Conservation (phyloP, 1,140 invertebrate genomes). For the Trichonephila clavata region DNA sequence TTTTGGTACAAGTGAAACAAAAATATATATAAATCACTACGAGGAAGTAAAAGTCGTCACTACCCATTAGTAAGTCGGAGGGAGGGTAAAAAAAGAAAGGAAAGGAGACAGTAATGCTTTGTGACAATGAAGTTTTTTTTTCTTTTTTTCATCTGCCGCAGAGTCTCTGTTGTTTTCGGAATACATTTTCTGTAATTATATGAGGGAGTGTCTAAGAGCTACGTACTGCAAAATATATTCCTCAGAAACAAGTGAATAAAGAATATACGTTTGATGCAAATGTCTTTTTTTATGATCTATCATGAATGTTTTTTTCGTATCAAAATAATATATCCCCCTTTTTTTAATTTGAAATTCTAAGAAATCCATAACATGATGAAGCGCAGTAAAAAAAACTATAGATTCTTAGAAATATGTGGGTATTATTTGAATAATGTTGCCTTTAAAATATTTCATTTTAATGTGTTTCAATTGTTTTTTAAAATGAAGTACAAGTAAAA, state of each 20-base stretch:
- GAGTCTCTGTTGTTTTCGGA: slow-evolving; percentile 46
- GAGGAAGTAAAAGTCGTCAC: slow-evolving; percentile 50
- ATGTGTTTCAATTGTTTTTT: too few species aligned
- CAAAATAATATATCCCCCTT: too few species aligned
- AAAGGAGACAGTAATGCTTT: slow-evolving; percentile 40
- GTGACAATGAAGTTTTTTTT: slow-evolving; percentile 40
- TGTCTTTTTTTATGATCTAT: too few species aligned
- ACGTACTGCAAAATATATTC: slow-evolving; percentile 9
- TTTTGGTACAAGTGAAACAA: slow-evolving; percentile 57
- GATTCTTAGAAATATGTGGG: too few species aligned
- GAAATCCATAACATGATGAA: too few species aligned
- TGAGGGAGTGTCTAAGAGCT: slow-evolving; percentile 49
- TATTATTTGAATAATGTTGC: background rate
- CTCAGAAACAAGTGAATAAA: background rate
- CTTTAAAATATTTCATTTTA: background rate
- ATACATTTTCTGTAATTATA: slow-evolving; percentile 70
- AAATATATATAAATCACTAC: slow-evolving; percentile 66
- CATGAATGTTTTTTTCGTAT: too few species aligned
- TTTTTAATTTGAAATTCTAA: too few species aligned
- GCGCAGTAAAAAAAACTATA: background rate
- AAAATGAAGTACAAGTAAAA: too few species aligned
- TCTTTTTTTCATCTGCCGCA: background rate
- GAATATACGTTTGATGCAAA: too few species aligned
- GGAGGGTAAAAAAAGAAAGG: slow-evolving; percentile 25
- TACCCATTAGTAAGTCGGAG: slow-evolving; percentile 61